These are phyloP conservation scores for Erythrocercus mccallii DNA, from an alignment of 2,113 vertebrate species.

Conservation along the genomic window DNA sequence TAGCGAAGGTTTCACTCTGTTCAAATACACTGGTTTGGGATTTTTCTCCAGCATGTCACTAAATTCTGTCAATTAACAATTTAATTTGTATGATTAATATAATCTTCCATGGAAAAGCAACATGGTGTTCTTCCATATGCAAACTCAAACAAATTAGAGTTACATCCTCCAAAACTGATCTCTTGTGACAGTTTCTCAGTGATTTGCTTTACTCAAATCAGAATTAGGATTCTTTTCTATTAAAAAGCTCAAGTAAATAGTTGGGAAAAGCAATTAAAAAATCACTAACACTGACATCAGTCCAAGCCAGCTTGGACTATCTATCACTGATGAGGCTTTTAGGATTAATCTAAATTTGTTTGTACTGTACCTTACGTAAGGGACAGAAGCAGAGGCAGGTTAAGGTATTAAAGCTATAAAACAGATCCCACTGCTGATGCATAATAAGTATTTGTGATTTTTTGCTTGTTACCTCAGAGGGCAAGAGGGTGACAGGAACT, in stretches of 20 bases:
- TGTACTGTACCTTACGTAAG: fast-evolving
- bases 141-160: not conserved
- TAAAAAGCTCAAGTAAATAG: not conserved
- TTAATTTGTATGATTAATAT: not conserved
- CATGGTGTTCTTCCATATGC: not conserved
- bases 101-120: not conserved
- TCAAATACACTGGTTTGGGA: not conserved
- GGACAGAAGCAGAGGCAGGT: not conserved
- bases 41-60: not conserved
- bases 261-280: not conserved
- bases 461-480: slow-evolving; percentile 77
- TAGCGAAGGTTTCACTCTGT: not conserved
- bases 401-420: not conserved
- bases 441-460: slow-evolving; percentile 4
- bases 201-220: not conserved
- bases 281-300: not conserved
- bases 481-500: slow-evolving; percentile 84
- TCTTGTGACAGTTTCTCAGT: not conserved
- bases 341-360: not conserved
- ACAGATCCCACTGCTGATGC: not conserved
- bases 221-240: not conserved
- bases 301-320: not conserved
- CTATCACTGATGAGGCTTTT: not conserved
- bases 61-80: not conserved
- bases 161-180: not conserved